These are phyloP conservation scores for Ovibos moschatus DNA, from an alignment of 2,113 vertebrate genomes.

Conservation along the genomic window DNA sequence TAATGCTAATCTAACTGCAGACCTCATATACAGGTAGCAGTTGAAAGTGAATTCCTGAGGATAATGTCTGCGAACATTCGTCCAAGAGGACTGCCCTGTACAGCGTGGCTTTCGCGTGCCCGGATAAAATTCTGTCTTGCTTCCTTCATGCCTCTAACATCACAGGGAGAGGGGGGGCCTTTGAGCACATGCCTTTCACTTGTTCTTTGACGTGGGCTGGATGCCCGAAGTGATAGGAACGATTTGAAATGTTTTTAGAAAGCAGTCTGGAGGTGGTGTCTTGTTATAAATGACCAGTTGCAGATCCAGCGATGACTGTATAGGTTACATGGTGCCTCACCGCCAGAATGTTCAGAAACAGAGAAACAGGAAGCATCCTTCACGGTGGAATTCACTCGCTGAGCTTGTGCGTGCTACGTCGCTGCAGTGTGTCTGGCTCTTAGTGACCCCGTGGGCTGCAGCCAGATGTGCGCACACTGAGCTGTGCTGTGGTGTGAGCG, in stretches of 20 bases:
- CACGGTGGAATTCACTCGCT: neutral
- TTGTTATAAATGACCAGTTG: neutral
- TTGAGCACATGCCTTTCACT: neutral
- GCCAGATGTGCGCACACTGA: fast-evolving
- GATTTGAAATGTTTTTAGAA: neutral
- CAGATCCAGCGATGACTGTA: neutral
- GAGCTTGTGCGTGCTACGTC: neutral
- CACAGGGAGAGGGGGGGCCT: neutral
- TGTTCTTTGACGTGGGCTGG: neutral
- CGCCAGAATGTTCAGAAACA: neutral
- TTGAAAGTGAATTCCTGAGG: conserved; percentile 27
- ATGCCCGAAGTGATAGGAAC: neutral
- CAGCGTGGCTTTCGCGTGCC: neutral
- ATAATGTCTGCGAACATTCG: neutral
- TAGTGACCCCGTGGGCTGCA: neutral
- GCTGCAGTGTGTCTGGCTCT: neutral
- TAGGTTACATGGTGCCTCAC: neutral
- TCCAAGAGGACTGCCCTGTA: neutral
- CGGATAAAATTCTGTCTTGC: neutral
- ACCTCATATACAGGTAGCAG: neutral
- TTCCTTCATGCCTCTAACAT: neutral
- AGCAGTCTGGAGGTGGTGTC: fast-evolving
- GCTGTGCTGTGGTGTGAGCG: neutral
- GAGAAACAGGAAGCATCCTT: neutral
- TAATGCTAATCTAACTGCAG: conserved; percentile 41